Percentiles rank a stretch among this genome's conserved stretches.
Evolutionary conservation across 2,888 invertebrate genomes (phyloP).

Genomic region (Platypus cylindrus): DNA sequence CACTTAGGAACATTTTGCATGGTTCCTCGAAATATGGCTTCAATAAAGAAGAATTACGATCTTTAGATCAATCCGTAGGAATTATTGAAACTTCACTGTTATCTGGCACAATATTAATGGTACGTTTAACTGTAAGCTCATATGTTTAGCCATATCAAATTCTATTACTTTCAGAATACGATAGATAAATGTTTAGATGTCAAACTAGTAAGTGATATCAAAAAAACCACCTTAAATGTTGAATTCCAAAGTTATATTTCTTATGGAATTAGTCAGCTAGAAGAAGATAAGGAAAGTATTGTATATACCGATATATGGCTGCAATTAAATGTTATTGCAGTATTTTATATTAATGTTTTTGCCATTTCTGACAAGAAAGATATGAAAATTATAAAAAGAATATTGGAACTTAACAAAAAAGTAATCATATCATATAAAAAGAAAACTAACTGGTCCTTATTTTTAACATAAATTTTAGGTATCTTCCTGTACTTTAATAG

Average conservation of each 20-base stretch:
- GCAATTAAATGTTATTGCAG: constrained; percentile 54
- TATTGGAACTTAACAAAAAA: constrained; percentile 68
- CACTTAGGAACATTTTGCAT: constrained; percentile 54
- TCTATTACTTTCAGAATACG: constrained; percentile 22
- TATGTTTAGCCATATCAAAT: constrained; percentile 4
- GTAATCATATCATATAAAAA: constrained; percentile 29
- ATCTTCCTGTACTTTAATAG: constrained; percentile 65
- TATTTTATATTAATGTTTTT: constrained; percentile 58
- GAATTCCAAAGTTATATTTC: constrained; percentile 57
- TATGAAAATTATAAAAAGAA: constrained; percentile 57
- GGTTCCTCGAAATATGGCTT: constrained; percentile 49
- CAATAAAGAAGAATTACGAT: constrained; percentile 47
- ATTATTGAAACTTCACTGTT: constrained; percentile 55
- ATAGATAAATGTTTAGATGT: constrained; percentile 30
- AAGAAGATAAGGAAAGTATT: constrained; percentile 43
- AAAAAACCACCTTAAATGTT: constrained; percentile 32
- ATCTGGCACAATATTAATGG: constrained; percentile 59
- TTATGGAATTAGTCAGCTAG: constrained; percentile 48
- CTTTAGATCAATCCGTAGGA: constrained; percentile 57
- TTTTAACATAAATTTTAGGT: constrained; percentile 37
- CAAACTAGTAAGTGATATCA: constrained; percentile 23
- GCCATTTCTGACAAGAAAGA: constrained; percentile 69
- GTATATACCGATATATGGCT: constrained; percentile 46
- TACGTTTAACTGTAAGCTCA: constrained; percentile 20
- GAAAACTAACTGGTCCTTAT: too few relatives aligned